Conservation (phyloP, 1,140 invertebrate genomes). For the Ceratina calcarata region DNA sequence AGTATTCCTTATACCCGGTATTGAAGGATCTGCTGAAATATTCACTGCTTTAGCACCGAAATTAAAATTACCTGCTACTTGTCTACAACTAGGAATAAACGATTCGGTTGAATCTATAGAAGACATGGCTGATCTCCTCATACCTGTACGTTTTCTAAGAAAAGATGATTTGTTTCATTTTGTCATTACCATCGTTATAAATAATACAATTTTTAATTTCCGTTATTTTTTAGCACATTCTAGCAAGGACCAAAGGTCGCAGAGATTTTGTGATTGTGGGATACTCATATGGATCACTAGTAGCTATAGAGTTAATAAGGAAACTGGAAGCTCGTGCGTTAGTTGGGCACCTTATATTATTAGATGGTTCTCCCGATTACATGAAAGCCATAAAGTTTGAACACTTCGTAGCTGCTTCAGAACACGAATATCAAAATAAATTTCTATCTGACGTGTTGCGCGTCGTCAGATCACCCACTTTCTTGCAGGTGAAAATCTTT, state of each 20-base stretch:
- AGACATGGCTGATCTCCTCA: slow-evolving; percentile 71
- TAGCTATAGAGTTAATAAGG: slow-evolving; percentile 76
- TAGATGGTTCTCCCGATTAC: slow-evolving; percentile 78
- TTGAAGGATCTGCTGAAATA: slow-evolving; percentile 83
- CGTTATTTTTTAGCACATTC: slow-evolving; percentile 61
- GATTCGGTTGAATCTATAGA: slow-evolving; percentile 50
- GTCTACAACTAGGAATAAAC: slow-evolving; percentile 81
- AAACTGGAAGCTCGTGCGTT: slow-evolving; percentile 73
- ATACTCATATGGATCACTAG: slow-evolving; percentile 77
- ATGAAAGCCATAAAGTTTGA: slow-evolving; percentile 66
- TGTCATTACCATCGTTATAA: neutral
- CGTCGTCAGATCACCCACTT: slow-evolving; percentile 39
- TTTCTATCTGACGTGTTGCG: slow-evolving; percentile 68
- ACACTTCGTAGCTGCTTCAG: slow-evolving; percentile 44
- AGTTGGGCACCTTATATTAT: slow-evolving; percentile 70
- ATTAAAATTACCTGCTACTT: slow-evolving; percentile 82
- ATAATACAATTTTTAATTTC: neutral
- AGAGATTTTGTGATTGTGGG: slow-evolving; percentile 75
- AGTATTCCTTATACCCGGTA: slow-evolving; percentile 86
- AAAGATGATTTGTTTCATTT: neutral
- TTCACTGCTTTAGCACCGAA: slow-evolving; percentile 79
- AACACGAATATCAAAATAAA: slow-evolving; percentile 67
- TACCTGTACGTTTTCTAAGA: slow-evolving; percentile 72
- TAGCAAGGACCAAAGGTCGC: slow-evolving; percentile 64
- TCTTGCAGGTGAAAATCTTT: slow-evolving; percentile 59